These are phyloP conservation scores for Campaea margaritaria DNA, from an alignment of 2,888 invertebrate species.

Conservation along the genomic window DNA sequence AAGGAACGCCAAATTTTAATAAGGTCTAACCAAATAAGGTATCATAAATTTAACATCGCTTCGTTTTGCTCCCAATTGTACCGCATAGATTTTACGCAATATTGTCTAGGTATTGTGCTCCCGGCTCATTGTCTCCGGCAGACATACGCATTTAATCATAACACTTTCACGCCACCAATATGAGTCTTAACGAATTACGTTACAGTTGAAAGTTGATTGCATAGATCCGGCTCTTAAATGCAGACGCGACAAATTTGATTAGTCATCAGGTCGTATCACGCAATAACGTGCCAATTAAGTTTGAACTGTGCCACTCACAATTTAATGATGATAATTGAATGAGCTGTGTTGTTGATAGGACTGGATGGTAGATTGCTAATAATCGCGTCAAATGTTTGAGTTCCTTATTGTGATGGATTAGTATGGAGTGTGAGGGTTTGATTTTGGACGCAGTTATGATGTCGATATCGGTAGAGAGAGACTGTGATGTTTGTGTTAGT, in stretches of 20 bases:
- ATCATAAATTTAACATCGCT: slow-evolving; percentile 39
- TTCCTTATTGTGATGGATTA: slow-evolving; percentile 64
- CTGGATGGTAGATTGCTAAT: slow-evolving; percentile 46
- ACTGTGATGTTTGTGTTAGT: slow-evolving; percentile 1
- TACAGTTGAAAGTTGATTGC: slow-evolving; percentile 20
- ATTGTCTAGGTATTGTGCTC: slow-evolving; percentile 60
- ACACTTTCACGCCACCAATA: slow-evolving; percentile 34
- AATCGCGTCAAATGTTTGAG: slow-evolving; percentile 66
- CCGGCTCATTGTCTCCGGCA: slow-evolving; percentile 60
- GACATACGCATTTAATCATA: slow-evolving; percentile 45
- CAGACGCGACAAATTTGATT: slow-evolving; percentile 55
- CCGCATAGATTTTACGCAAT: slow-evolving; percentile 61
- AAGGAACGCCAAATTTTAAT: slow-evolving; percentile 5
- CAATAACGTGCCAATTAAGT: slow-evolving; percentile 48
- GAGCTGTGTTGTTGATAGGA: slow-evolving; percentile 27
- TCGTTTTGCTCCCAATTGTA: slow-evolving; percentile 27
- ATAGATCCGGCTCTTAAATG: slow-evolving; percentile 54
- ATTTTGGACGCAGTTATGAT: slow-evolving; percentile 44
- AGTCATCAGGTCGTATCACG: slow-evolving; percentile 52
- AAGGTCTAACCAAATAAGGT: slow-evolving; percentile 10
- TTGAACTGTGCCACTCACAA: slow-evolving; percentile 44
- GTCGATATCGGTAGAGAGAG: slow-evolving; percentile 1
- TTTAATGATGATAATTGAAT: slow-evolving; percentile 53
- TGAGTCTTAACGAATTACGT: slow-evolving; percentile 13
- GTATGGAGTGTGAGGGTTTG: slow-evolving; percentile 38